Evolutionary conservation across 2,888 invertebrate species (phyloP), one percentile per base, ranked within the genome.

Genomic region (Pristionchus mayeri): DNA sequence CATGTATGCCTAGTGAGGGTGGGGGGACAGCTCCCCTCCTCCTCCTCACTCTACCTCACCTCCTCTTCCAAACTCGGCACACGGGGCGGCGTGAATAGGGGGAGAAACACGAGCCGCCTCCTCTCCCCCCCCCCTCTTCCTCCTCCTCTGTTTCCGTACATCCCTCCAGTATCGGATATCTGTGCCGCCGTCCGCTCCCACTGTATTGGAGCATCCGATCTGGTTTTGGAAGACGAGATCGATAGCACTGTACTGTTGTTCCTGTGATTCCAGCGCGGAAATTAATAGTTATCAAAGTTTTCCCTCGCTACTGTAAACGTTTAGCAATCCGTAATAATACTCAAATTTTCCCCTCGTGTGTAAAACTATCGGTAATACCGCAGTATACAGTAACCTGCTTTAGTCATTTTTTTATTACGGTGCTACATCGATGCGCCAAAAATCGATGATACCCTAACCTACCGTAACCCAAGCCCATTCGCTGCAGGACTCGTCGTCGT

Each of bases 401-500:
- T 13, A 71, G 40, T 71, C 75, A 1, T 21, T 27, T 16, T 21
- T 18, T 40, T 2, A 7, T 2, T 44, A 27, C 76, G 6, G 44
- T 27, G 27, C 11, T 27, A 44, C 24, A 24, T 24, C 18, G 27
- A 48, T 34, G 11, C 63, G 6, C n/a, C n/a, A n/a, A n/a, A 11
- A 11, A 57, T 57, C 63, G 16, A 63, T 63, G 30, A 63, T 27
- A 63, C 27, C 63, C 3, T 6, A 21, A 27, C 30, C 50, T 78
- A 78, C 76, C 76, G 76, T 78, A 78, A 50, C 21, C 76, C n/a
- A 3, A 11, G 7, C 40, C 24, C 21, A 57, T 40, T 75, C 75
- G 16, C 4, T 89, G 4, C 87, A 89, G 89, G 89, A 89, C 85
- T 89, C 88, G 83, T 84, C 84, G 27, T 84, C 84, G 52, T 84